phyloP scores from a whole-genome alignment of 2,113 vertebrate genomes.

The Edolisoma coerulescens region DNA sequence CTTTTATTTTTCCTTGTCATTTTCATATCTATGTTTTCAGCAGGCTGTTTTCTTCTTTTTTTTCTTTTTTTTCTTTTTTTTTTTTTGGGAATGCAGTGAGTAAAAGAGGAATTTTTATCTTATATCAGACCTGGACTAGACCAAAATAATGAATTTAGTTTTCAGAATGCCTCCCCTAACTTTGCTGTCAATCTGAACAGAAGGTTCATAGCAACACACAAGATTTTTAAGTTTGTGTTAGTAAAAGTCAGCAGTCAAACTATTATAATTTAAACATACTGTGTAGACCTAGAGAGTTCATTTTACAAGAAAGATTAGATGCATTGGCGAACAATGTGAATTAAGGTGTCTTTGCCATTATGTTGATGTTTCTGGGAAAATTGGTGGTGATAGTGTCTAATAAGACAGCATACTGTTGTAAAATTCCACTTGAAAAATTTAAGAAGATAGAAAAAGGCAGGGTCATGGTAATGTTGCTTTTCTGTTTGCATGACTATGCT shows the following conservation, averaged over 20 bases:
- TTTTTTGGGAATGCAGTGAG: background rate
- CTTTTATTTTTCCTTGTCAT: background rate
- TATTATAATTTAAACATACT: constrained; percentile 30
- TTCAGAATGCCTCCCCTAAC: background rate
- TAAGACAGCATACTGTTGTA: background rate
- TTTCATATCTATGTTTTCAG: background rate
- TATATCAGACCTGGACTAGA: background rate
- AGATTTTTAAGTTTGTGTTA: background rate
- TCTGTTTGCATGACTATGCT: background rate
- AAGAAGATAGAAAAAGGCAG: background rate
- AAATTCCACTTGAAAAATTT: background rate
- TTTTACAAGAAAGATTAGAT: constrained; percentile 38
- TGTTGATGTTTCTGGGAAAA: constrained; percentile 27
- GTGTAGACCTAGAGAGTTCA: background rate
- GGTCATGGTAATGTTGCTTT: background rate
- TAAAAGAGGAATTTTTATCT: background rate
- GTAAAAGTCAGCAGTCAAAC: constrained; percentile 18
- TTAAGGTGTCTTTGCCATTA: background rate
- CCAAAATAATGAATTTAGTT: background rate
- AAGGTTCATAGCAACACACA: background rate
- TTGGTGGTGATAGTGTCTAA: background rate
- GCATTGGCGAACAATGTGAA: background rate
- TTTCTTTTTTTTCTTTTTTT: background rate
- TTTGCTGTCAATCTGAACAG: constrained; percentile 24
- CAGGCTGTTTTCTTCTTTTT: background rate